A percentile compares a stretch with the other conserved stretches of the same genome.
Conservation (phyloP, 2,113 vertebrate genomes). For the Cheilinus undulatus region DNA sequence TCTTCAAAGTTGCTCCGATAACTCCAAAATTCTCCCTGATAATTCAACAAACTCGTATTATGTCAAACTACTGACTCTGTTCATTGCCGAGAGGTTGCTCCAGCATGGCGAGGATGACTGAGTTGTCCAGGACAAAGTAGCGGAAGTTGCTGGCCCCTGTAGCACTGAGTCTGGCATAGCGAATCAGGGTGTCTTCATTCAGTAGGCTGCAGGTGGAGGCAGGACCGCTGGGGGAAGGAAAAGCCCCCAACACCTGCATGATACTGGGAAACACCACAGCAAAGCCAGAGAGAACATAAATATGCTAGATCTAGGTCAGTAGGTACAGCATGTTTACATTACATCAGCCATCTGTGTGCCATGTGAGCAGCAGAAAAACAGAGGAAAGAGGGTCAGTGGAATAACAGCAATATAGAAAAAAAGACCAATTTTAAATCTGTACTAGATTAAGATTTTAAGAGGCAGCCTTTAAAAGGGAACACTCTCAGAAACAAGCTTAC, state of each 20-base stretch:
- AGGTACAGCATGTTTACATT: conserved; percentile 1
- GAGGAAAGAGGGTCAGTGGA: conserved; percentile 1
- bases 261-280: conserved; percentile 84
- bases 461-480: too few relatives aligned
- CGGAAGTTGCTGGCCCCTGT: conserved; percentile 93
- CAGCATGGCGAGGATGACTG: conserved; percentile 95
- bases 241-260: conserved; percentile 96
- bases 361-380: neutral
- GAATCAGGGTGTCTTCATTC: conserved; percentile 94
- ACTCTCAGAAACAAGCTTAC: too few relatives aligned
- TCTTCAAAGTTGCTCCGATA: neutral
- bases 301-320: conserved; percentile 32
- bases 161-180: conserved; percentile 91
- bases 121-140: conserved; percentile 96
- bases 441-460: too few relatives aligned
- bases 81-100: conserved; percentile 97
- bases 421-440: too few relatives aligned
- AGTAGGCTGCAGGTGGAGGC: conserved; percentile 96
- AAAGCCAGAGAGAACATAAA: conserved; percentile 19
- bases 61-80: conserved; percentile 87
- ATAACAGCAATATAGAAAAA: conserved; percentile 8
- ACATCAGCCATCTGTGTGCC: neutral
- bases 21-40: neutral
- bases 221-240: conserved; percentile 95
- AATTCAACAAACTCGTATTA: neutral